Base-by-base conservation (phyloP, 2,113 vertebrate genomes). In the Sinosuthora webbiana region DNA sequence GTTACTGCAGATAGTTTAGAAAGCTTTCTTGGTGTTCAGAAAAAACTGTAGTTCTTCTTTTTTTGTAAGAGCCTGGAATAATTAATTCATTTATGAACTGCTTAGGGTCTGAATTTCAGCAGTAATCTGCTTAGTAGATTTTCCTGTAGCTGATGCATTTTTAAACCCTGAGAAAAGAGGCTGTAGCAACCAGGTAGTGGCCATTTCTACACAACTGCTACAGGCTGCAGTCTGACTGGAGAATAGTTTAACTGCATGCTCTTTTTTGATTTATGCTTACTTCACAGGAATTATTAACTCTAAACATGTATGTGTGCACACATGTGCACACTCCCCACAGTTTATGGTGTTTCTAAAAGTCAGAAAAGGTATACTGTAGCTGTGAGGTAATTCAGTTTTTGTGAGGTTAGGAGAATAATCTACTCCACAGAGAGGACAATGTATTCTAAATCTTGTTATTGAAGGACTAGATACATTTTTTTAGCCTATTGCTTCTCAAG, bases 21-120 rank as follows among this genome's bases (percentile, higher is more conserved):
- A 70, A 57, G 25, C 15, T 90, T 74, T 67, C 42, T 88, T 57
- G 42, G 14, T 59, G 56, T 50, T 79, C 53, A 79, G 62, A 76
- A 93, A 87, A 78, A 70, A 13, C n/a, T 56, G 22, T 47, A 80
- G 44, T 56, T 87, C 6, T 53, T 49, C 13, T 70, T 44, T 39
- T 39, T 91, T 83, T 78, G 42, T 67, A 75, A 56, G 11, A 87
- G 10, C 4, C 60, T 47, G 30, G 25, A 44, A 52, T 55, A 57
- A 79, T 83, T 50, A 1, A 42, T 74, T 89, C 15, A 64, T 87
- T 89, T 94, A 70, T 87, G 52, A 78, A 84, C 60, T 91, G 10
- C 44, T 70, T 82, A 56, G 65, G 41, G n/a, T 71, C 47, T 91
- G 60, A 84, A 52, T 81, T 86, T 60, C 56, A 86, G 21, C 52